Evolutionary conservation across 2,888 invertebrate species (phyloP).

Genomic region (Phortica okadai): DNA sequence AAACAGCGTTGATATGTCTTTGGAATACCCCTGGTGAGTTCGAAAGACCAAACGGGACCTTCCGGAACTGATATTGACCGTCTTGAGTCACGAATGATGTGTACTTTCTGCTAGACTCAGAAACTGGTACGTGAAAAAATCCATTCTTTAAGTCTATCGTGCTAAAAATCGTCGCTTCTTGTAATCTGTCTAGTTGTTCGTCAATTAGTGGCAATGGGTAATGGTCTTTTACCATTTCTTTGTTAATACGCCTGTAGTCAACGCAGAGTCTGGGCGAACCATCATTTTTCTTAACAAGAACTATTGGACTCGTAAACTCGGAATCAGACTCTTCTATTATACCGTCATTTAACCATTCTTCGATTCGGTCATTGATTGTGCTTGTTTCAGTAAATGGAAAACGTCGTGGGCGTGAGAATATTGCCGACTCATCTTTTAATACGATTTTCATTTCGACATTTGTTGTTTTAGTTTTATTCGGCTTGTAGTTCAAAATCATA

Average conservation of each 20-base stretch:
- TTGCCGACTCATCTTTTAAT: slow-evolving; percentile 34
- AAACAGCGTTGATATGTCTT: slow-evolving; percentile 51
- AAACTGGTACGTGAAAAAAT: slow-evolving; percentile 49
- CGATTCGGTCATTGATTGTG: slow-evolving; percentile 28
- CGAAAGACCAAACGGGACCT: slow-evolving; percentile 72
- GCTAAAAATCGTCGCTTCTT: slow-evolving; percentile 45
- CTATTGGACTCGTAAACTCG: not conserved
- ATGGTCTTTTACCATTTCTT: slow-evolving; percentile 27
- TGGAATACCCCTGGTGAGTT: slow-evolving; percentile 65
- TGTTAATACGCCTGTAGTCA: slow-evolving; percentile 16
- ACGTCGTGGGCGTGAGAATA: slow-evolving; percentile 27
- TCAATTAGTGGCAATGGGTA: slow-evolving; percentile 45
- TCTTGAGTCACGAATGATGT: slow-evolving; percentile 54
- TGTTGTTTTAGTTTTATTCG: slow-evolving; percentile 9
- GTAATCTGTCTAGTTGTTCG: slow-evolving; percentile 46
- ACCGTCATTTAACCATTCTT: slow-evolving; percentile 30
- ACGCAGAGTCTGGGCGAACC: not conserved
- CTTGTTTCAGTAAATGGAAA: slow-evolving; percentile 10
- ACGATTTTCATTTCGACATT: slow-evolving; percentile 35
- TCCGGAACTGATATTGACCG: slow-evolving; percentile 60
- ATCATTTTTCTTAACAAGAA: not conserved
- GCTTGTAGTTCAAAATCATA: not conserved
- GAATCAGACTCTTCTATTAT: slow-evolving; percentile 4
- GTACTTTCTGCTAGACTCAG: slow-evolving; percentile 23
- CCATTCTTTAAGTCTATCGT: slow-evolving; percentile 51